Evolutionary conservation across 2,113 vertebrate genomes (phyloP), one percentile per base, ranked within the genome.

Genomic region (Sylvietta virens): DNA sequence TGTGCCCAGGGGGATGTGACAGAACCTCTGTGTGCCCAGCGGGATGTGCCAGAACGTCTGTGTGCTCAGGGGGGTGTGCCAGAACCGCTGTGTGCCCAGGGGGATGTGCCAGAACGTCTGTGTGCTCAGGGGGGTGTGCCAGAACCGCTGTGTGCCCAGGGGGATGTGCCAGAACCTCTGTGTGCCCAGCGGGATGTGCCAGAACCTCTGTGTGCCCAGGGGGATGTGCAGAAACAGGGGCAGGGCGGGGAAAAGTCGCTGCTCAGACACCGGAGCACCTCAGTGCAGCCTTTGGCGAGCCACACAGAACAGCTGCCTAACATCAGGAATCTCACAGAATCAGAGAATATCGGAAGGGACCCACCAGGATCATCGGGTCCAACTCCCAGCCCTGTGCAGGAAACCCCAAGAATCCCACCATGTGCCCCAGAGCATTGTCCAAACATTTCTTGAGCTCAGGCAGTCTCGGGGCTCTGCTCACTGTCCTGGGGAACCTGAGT

Each of bases 171-270:
- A n/a, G n/a, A 15, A 15, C 6, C 30, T 11, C 28, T 44, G 19
- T 30, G 19, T 16, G 33, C 45, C 45, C 45, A 28, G 7, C 3
- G 10, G 10, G n/a, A 11, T 60, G 58, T 37, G 3, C 15, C 64
- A 11, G 4, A 18, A 7, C 12, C 48, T 11, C 44, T 4, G 20
- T 4, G 70, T 33, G 42, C 62, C 31, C 64, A 33, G 21, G 3
- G 1, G 6, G 45, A 15, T 31, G 73, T 18, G 54, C 44, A 3
- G 1, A 5, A 19, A 9, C 24, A 7, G 7, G 11, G 4, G 7
- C 33, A 15, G 26, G 1, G 20, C 0, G 0, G 26, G 15, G 13
- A 1, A 4, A 47, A 56, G 22, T 13, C 67, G 0, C 27, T 7
- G 51, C 47, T 56, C 27, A 1, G 5, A 7, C 3, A 1, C 20